Evolutionary conservation across 2,113 vertebrate genomes (phyloP).

Genomic region (Chitala chitala): DNA sequence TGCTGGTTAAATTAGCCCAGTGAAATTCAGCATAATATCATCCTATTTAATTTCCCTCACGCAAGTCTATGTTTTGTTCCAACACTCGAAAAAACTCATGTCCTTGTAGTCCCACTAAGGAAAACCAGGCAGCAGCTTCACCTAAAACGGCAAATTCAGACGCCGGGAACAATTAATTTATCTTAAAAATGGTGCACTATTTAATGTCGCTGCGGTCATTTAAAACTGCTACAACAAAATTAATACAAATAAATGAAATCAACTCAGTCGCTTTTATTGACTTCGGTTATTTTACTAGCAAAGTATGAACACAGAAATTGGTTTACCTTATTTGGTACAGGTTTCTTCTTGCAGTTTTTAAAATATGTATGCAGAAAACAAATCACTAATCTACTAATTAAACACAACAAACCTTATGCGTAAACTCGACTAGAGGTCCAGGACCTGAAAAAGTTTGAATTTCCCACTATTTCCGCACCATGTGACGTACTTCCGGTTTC

Average conservation of each 20-base stretch:
- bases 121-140: no score
- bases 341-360: neutral
- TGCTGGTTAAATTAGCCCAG: no score
- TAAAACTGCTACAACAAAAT: neutral
- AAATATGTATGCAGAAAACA: neutral
- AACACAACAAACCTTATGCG: neutral
- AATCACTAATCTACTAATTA: neutral
- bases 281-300: neutral
- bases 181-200: no score
- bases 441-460: conserved; percentile 58
- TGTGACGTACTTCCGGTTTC: conserved; percentile 45
- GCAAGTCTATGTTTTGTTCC: no score
- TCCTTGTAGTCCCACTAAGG: no score
- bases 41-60: no score
- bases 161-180: no score
- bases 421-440: conserved; percentile 17
- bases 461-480: conserved; percentile 56
- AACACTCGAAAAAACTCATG: no score
- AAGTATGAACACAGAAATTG: neutral
- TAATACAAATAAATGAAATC: neutral
- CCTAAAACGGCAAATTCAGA: no score
- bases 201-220: no score
- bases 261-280: neutral
- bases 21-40: no score
- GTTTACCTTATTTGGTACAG: neutral